Percentiles rank a stretch among this genome's conserved stretches.
These are phyloP conservation scores for Pogonomyrmex barbatus DNA, from an alignment of 1,140 invertebrate genomes.

Conservation along the genomic window DNA sequence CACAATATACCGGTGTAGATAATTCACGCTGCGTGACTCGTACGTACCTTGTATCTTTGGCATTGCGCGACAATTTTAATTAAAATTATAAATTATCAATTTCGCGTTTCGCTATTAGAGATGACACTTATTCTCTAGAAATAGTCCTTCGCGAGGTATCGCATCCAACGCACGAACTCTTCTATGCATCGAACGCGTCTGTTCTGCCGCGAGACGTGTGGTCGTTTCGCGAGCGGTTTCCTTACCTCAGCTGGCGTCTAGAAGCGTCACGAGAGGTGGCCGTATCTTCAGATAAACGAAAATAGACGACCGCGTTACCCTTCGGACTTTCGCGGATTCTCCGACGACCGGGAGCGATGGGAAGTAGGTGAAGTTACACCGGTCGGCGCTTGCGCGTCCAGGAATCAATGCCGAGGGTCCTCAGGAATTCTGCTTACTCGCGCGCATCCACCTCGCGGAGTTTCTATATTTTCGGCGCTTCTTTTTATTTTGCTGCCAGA, in stretches of 20 bases:
- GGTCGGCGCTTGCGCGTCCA: slow-evolving; percentile 73
- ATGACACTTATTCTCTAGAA: not conserved
- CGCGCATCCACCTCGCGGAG: slow-evolving; percentile 7
- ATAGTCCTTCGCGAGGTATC: not conserved
- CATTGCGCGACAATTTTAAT: slow-evolving; percentile 25
- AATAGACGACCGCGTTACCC: slow-evolving; percentile 63
- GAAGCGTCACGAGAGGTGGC: not conserved
- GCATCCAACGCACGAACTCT: not conserved
- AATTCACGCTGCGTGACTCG: not conserved
- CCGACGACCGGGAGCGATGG: slow-evolving; percentile 37
- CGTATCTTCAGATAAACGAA: slow-evolving; percentile 60
- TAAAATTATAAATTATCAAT: not conserved
- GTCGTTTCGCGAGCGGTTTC: not conserved
- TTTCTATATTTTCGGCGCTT: slow-evolving; percentile 6
- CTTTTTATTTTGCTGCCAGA: not conserved
- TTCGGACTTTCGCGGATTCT: slow-evolving; percentile 20
- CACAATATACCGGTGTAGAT: not conserved
- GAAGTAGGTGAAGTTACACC: slow-evolving; percentile 59
- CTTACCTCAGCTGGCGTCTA: slow-evolving; percentile 54
- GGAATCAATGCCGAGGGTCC: slow-evolving; percentile 66
- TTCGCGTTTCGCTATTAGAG: slow-evolving; percentile 4
- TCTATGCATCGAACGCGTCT: not conserved
- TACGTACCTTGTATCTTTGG: slow-evolving; percentile 20
- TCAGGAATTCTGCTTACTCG: slow-evolving; percentile 39
- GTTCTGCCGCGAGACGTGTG: not conserved